phyloP scores from a whole-genome alignment of 2,113 vertebrate species.

The Zosterops pallidus region DNA sequence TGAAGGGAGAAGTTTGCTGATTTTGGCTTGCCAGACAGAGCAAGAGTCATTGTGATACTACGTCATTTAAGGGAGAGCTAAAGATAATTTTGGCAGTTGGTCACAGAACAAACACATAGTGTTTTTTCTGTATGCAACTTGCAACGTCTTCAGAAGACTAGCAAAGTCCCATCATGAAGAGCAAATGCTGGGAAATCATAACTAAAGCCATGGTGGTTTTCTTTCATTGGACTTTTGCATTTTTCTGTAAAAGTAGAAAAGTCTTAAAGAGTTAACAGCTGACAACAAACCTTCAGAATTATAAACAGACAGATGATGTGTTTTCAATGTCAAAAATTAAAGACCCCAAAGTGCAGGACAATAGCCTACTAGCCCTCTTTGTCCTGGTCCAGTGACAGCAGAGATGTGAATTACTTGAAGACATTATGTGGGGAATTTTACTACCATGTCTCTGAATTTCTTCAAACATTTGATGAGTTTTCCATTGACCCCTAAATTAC shows the following conservation, averaged over 20 bases:
- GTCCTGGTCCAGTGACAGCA: not conserved
- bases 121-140: not conserved
- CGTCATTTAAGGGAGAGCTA: not conserved
- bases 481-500: not conserved
- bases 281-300: not conserved
- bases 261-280: not conserved
- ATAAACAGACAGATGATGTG: fast-evolving
- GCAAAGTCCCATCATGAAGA: not conserved
- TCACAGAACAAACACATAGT: not conserved
- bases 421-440: not conserved
- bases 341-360: not conserved
- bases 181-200: not conserved
- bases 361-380: not conserved
- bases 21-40: not conserved
- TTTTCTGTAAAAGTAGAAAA: not conserved
- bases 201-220: not conserved
- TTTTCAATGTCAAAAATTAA: not conserved
- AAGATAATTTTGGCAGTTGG: not conserved
- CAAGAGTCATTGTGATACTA: not conserved
- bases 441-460: not conserved
- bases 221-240: not conserved
- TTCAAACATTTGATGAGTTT: not conserved
- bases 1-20: not conserved
- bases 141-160: not conserved
- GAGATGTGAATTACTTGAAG: not conserved